Percentiles rank a stretch among this genome's conserved stretches.
phyloP scores from a whole-genome alignment of 2,113 vertebrate genomes.

The Thamnophis sirtalis region DNA sequence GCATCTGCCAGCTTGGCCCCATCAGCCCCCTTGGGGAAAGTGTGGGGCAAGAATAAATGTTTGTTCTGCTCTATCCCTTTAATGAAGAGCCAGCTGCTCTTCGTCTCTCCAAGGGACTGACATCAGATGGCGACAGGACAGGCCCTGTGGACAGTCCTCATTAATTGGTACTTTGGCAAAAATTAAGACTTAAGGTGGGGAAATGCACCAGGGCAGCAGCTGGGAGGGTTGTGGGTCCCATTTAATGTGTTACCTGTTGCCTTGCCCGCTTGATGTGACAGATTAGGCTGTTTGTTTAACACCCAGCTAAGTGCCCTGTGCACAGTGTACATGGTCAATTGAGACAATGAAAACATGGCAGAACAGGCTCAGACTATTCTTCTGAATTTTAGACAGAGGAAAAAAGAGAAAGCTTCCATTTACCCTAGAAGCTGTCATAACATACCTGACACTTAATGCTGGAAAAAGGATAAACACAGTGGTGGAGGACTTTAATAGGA shows the following conservation, averaged over 20 bases:
- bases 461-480: not conserved
- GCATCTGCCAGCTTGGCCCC: constrained; percentile 47
- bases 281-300: not conserved
- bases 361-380: not conserved
- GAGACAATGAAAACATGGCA: not conserved
- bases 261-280: not conserved
- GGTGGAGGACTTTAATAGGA: not conserved
- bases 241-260: constrained; percentile 36
- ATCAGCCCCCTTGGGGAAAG: not conserved
- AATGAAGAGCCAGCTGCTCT: constrained; percentile 49
- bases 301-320: accelerated
- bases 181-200: not conserved
- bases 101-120: constrained; percentile 4
- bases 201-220: constrained; percentile 31
- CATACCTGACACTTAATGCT: not conserved
- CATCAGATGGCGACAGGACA: not conserved
- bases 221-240: constrained; percentile 26
- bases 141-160: constrained; percentile 45
- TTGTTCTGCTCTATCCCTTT: not conserved
- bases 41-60: not conserved
- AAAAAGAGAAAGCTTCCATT: not conserved
- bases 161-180: constrained; percentile 20
- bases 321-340: not conserved
- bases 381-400: not conserved
- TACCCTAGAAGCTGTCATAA: not conserved